Base-by-base conservation (phyloP, 1,140 invertebrate species). In the Holcopasites calliopsidis region DNA sequence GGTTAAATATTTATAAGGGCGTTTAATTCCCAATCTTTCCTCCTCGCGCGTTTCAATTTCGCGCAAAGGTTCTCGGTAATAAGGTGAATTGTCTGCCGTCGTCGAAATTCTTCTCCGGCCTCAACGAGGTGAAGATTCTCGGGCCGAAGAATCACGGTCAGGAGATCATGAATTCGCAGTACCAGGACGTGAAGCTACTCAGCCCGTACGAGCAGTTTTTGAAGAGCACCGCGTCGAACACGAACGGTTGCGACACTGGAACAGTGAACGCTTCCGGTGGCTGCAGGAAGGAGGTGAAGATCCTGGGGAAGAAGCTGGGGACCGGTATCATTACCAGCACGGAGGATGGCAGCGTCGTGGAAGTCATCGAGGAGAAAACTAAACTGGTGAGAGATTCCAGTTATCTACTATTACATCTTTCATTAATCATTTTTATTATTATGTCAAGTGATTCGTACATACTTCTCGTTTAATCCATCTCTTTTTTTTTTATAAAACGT, bases 191-290 rank as follows among this genome's bases (percentile, higher is more conserved):
- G 8, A 88, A 86, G 65, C 72, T 89, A 26, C 75, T 88, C 13
- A 84, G 83, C 16, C 77, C 78, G 33, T 89, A 86, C 65, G 87
- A 89, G 31, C 88, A 87, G 33, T 87, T 85, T 26, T 58, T 88
- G 10, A 86, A 84, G 47, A 83, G 62, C 47, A 70, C 77, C 3
- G 47, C 78, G 2, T 28, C 76, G 47, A 80, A 81, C 33, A 70
- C 54, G 42, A 80, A 72, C 21, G 57, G 65, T 18, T 77, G 71
- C 60, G 73, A 79, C 28, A 35, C 77, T 13, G 71, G 62, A 23
- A 38, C 52, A 44, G 40, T 52, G 13, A 72, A 65, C 40, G 61
- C 28, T 18, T 72, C 62, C 3, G 73, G 80, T 26, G 77, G 64
- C 4, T 71, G 78, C 38, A 83, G 80, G 18, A 87, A 85, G 40